phyloP scores from a whole-genome alignment of 2,888 invertebrate species.

The Aleiodes testaceus region DNA sequence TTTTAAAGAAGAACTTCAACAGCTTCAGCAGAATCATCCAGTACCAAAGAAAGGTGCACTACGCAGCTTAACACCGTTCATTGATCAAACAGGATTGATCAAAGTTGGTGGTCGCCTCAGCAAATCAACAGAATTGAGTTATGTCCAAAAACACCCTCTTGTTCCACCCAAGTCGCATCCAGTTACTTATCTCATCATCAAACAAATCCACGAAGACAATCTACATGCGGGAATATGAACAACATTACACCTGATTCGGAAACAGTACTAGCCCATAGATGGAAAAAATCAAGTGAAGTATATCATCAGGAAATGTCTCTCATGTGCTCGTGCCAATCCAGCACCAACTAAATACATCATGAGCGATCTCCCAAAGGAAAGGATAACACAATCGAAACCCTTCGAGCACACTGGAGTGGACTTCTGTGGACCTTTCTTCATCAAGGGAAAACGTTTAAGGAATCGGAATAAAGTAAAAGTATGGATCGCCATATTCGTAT shows the following conservation, averaged over 20 bases:
- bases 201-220: conserved; percentile 32
- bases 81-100: conserved; percentile 39
- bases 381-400: conserved; percentile 47
- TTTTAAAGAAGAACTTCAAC: background rate
- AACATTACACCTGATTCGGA: conserved; percentile 29
- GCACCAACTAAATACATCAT: conserved; percentile 47
- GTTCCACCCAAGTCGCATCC: conserved; percentile 34
- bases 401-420: conserved; percentile 47
- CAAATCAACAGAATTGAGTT: conserved; percentile 31
- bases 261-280: conserved; percentile 49
- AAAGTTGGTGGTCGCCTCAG: conserved; percentile 47
- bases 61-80: conserved; percentile 28
- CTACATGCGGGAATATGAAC: conserved; percentile 45
- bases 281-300: conserved; percentile 42
- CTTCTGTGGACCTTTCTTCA: conserved; percentile 10
- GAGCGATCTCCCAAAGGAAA: conserved; percentile 47
- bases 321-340: conserved; percentile 46
- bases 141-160: conserved; percentile 36
- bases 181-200: conserved; percentile 34
- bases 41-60: conserved; percentile 22
- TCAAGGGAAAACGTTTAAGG: conserved; percentile 45
- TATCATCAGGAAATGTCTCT: conserved; percentile 44
- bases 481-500: conserved; percentile 47
- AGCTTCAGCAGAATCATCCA: background rate
- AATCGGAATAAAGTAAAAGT: conserved; percentile 43